A percentile compares a stretch with the other conserved stretches of the same genome.
phyloP scores from a whole-genome alignment of 2,888 invertebrate species.

The Exocentrus adspersus region DNA sequence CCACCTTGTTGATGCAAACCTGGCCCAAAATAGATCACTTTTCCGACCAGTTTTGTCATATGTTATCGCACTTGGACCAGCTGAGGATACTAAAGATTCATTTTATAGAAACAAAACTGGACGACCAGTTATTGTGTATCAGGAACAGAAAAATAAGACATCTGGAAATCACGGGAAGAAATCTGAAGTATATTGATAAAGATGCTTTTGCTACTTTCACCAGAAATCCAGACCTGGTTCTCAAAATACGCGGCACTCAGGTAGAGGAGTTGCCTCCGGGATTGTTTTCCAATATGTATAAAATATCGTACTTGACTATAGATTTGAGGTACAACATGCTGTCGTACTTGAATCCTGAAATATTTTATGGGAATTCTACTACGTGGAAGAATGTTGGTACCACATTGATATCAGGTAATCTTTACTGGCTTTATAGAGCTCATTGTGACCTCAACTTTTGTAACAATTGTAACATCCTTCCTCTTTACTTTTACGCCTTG shows the following conservation, averaged over 20 bases:
- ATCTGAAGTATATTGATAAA: conserved; percentile 77
- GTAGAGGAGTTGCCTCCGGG: conserved; percentile 83
- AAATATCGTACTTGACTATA: conserved; percentile 82
- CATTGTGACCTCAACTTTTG: too few relatives aligned
- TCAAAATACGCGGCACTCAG: conserved; percentile 81
- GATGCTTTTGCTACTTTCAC: conserved; percentile 81
- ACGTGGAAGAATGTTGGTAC: conserved; percentile 90
- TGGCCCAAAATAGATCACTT: conserved; percentile 78
- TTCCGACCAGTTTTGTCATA: conserved; percentile 71
- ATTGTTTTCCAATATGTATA: conserved; percentile 79
- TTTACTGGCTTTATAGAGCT: too few relatives aligned
- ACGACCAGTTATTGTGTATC: conserved; percentile 79
- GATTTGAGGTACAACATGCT: conserved; percentile 86
- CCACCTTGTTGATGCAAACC: conserved; percentile 76
- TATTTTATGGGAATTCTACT: conserved; percentile 87
- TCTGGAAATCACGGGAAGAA: conserved; percentile 81
- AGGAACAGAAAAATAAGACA: conserved; percentile 83
- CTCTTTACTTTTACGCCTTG: neutral
- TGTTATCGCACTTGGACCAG: conserved; percentile 77
- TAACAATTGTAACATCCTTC: neutral
- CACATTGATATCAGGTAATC: conserved; percentile 78
- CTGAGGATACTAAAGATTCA: conserved; percentile 80
- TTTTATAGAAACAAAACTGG: conserved; percentile 77
- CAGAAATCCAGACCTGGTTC: conserved; percentile 78
- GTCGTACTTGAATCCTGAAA: conserved; percentile 81